Evolutionary conservation across 2,797 vertebrate genomes (phyloP).

Genomic region (Capromys pilorides): DNA sequence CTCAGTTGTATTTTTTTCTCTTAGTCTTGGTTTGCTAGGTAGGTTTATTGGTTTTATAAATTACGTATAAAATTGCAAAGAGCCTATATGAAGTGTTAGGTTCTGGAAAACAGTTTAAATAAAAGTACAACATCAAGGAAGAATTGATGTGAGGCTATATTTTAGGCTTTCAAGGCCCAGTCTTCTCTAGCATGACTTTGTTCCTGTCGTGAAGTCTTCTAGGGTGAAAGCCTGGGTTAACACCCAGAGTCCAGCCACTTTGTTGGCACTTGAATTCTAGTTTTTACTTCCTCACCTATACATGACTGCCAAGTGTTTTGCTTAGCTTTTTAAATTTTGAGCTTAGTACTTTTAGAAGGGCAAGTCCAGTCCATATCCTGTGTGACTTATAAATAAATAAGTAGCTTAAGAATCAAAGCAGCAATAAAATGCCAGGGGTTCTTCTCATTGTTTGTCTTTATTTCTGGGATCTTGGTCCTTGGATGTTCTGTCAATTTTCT

Average conservation of each 20-base stretch:
- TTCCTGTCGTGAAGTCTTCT: background rate
- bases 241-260: background rate
- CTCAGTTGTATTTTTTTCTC: background rate
- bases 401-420: background rate
- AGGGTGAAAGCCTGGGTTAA: background rate
- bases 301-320: background rate
- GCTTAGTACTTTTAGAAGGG: constrained; percentile 27
- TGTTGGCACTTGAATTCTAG: background rate
- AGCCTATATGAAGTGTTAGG: background rate
- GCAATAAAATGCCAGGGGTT: background rate
- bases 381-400: constrained; percentile 31
- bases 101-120: background rate
- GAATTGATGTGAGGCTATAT: background rate
- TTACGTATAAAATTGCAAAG: background rate
- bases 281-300: background rate
- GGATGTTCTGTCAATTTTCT: background rate
- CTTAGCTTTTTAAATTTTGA: constrained; percentile 5
- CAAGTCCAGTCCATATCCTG: background rate
- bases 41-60: background rate
- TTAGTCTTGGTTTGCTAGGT: background rate
- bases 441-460: background rate
- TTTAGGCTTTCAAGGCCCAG: background rate
- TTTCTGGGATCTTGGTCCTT: background rate
- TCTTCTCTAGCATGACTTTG: background rate
- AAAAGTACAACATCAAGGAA: background rate